Evolutionary conservation across 2,888 invertebrate species (phyloP), one percentile per base, ranked within the genome.

Genomic region (Lymantria dispar): DNA sequence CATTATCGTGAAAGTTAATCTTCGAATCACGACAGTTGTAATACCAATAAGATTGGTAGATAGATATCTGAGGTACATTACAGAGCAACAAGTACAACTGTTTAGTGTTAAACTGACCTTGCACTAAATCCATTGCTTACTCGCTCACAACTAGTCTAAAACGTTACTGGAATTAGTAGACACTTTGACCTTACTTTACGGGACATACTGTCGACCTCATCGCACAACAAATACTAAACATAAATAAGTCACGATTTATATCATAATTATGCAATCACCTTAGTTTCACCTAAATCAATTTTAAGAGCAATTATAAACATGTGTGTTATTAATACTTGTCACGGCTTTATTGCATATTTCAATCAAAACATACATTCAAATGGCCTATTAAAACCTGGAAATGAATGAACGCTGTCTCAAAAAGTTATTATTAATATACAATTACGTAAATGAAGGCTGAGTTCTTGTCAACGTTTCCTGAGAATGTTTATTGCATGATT

Each of bases 161-260:
- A 77, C 76, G 74, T 76, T 71, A 69, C 70, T 70, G 67, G 68
- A 72, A 58, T 70, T 68, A 68, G n/a, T n/a, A n/a, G 67, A 52
- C 64, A 60, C 47, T n/a, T n/a, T 59, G 70, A 54, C 68, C 68
- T 68, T 59, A 56, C n/a, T n/a, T 43, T 48, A 55, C 31, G 58
- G 50, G 60, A 67, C 65, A 67, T 52, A 70, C 60, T 37, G 60
- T 31, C 59, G 36, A 60, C 29, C 39, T 47, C 41, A 50, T 55
- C 15, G 31, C 13, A 38, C 8, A 55, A 39, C 58, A 36, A 53
- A 50, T 39, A 37, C 42, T 37, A 36, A 47, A 46, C 49, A 38
- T 13, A 46, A n/a, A n/a, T n/a, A n/a, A 44, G 38, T 51, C 50
- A 51, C 56, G 49, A 52, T 45, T 52, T 42, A n/a, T n/a, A n/a